Evolutionary conservation across 2,113 vertebrate genomes (phyloP), one percentile per base, ranked within the genome.

Genomic region (Platycercus adscitus): DNA sequence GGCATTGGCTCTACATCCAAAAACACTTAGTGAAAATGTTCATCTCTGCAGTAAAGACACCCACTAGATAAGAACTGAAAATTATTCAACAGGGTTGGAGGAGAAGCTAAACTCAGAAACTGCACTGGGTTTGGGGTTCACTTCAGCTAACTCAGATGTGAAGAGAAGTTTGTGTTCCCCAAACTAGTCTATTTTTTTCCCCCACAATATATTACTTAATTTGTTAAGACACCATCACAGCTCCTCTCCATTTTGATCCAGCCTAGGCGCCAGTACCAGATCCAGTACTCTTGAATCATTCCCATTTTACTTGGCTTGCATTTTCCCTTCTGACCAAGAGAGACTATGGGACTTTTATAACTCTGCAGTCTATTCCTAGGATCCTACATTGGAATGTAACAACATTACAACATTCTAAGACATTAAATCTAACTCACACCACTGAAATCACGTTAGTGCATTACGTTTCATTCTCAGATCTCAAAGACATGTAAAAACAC

Each of bases 391-490:
- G 39, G 35, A 35, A 11, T 23, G 28, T 13, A 71, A 75, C 19
- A 49, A 17, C 35, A 26, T 58, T 24, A 37, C 53, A 85, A 52
- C 11, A 8, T 75, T 49, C 44, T 52, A 66, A 86, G 35, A 14
- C n/a, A 9, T 20, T 47, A 71, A 41, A 71, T 58, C 52, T 68
- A 69, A 60, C 28, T 63, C 3, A 0, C 31, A 41, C 18, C 41
- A 26, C 55, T 16, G 29, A 64, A 26, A 47, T 26, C 39, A 21
- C 0, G 0, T 43, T 35, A 43, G 11, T 23, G 11, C 18, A 8
- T 60, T 65, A 24, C 1, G 0, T 13, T 80, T 66, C 5, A 1
- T 49, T 64, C 17, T 58, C 49, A 33, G 25, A 24, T 72, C 21
- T 26, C 53, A 47, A 83, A 76, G 21, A 37, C 41, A 46, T 10